Percentiles rank a stretch among this genome's conserved stretches.
Evolutionary conservation across 1,140 invertebrate species (phyloP).

Genomic region (Ceratitis capitata): DNA sequence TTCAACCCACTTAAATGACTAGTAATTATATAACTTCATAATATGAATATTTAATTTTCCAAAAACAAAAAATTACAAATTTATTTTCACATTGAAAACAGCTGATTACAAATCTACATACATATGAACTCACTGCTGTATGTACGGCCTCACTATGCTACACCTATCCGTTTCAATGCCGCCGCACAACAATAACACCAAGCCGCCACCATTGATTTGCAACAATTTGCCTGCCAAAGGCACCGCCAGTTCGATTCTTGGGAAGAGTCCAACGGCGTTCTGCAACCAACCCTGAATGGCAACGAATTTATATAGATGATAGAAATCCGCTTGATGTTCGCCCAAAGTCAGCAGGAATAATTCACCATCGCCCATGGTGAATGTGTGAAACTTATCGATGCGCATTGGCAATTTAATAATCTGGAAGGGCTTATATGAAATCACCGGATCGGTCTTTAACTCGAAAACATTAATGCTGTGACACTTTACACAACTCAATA

Average conservation of each 20-base stretch:
- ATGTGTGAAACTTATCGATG: conserved; percentile 41
- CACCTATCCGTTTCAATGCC: background rate
- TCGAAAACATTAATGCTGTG: conserved; percentile 50
- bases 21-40: background rate
- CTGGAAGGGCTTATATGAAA: conserved; percentile 39
- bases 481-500: conserved; percentile 51
- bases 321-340: conserved; percentile 45
- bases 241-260: conserved; percentile 48
- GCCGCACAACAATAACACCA: conserved; percentile 30
- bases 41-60: too few relatives aligned
- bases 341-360: conserved; percentile 51
- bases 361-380: conserved; percentile 45
- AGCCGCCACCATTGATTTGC: background rate
- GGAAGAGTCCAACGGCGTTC: conserved; percentile 50
- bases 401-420: conserved; percentile 49
- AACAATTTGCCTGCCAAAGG: conserved; percentile 33
- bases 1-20: background rate
- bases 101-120: background rate
- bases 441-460: background rate
- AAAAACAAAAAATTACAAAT: too few relatives aligned
- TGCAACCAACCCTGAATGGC: conserved; percentile 56
- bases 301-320: conserved; percentile 52
- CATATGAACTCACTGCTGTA: background rate
- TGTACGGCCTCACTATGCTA: background rate
- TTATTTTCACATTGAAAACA: too few relatives aligned